Base-by-base conservation (phyloP, 1,140 invertebrate species). In the Protaetia brevitarsis region DNA sequence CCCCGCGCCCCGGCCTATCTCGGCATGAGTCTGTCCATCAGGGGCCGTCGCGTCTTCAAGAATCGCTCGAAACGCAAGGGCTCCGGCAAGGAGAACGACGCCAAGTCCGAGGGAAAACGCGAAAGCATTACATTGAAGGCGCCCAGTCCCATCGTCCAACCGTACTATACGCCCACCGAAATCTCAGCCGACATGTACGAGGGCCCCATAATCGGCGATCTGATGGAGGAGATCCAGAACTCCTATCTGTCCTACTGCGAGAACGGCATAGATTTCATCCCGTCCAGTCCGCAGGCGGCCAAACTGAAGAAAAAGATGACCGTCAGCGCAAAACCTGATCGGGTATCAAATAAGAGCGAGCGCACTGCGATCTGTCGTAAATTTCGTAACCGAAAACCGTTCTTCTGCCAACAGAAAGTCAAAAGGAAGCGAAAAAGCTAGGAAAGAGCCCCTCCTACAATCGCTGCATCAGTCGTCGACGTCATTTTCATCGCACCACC, bases 1-100 rank as follows among this genome's bases (percentile, higher is more conserved):
- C 88, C 91, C 1, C 87, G 85, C 68, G 88, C 90, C 2, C 93
- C 93, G 10, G 91, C 91, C 1, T 96, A 95, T 76, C 85, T 93
- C 63, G 93, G 93, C 1, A 84, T 91, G 62, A 88, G 87, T 41
- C 78, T 95, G 8, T 86, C 87, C 16, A 83, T 93, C 0, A 87
- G 90, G 57, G 92, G 92, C 4, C 61, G 71, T 23, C 70, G 69
- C 37, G 69, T 78, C 30, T 77, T 76, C 64, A 76, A 74, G 66
- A 58, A 62, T 28, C 16, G 23, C 21, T 23, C 34, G 23, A 34
- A 56, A 19, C 21, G 59, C 19, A 57, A 31, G 37, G 58, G 51
- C 58, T 29, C n/a, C 62, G 64, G 67, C 64, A 45, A 67, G 56
- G 21, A 62, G 21, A 28, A 71, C 66, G 16, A 69, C 58, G 59